Evolutionary conservation across 2,113 vertebrate species (phyloP), one percentile per base, ranked within the genome.

Genomic region (Camelus dromedarius): DNA sequence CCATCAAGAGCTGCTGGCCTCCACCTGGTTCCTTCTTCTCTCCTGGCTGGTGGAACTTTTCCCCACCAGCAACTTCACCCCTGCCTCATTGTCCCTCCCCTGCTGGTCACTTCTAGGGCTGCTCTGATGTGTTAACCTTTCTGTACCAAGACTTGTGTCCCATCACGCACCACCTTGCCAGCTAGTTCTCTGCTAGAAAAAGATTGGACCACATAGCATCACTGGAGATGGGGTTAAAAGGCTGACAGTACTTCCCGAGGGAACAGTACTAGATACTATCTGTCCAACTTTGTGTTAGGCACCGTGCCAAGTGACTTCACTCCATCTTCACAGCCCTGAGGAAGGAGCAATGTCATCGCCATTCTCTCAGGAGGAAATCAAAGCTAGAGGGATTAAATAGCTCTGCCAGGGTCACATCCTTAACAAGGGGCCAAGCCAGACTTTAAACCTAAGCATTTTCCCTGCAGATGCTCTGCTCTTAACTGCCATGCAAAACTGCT

Each of bases 321-420:
- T 81, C 85, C 18, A 81, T 82, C 56, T 66, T 81, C 56, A 69
- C 10, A 77, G 22, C 15, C 30, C 12, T 30, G 54, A 30, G 77
- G 60, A 66, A 77, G 87, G 58, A 19, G 24, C 77, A 66, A 46
- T 20, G 13, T 77, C 16, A 52, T 64, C 26, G 14, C 12, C 28
- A 11, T 60, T 30, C 90, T 76, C 54, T 95, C 48, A 92, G 82
- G 50, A 93, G n/a, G 48, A 30, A 79, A 77, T 66, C 66, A 24
- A 46, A 89, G 46, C 28, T 56, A 6, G 6, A 22, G 38, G 22
- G 48, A 64, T 85, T 80, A 75, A 60, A 62, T 52, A 56, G n/a
- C 5, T 83, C 66, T 6, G 11, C 32, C 22, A 50, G 12, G 75
- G 38, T 76, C 52, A 79, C 24, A 85, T 16, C 13, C 8, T n/a